phyloP scores from a whole-genome alignment of 2,113 vertebrate species.

The Galemys pyrenaicus region DNA sequence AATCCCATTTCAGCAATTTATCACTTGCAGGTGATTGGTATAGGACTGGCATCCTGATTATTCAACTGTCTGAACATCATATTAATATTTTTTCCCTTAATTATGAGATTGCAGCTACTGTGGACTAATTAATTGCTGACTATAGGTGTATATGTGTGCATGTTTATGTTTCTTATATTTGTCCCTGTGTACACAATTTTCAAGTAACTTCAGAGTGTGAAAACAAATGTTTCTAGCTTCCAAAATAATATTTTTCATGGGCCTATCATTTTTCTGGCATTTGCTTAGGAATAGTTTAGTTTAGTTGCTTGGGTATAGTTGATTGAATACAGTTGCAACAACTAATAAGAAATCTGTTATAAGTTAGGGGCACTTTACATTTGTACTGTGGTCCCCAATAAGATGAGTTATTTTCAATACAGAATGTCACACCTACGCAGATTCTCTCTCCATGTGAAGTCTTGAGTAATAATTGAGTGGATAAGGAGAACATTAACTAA shows the following conservation, averaged over 20 bases:
- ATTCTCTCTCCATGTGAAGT: not conserved
- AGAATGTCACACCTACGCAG: constrained; percentile 8
- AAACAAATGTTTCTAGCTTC: constrained; percentile 51
- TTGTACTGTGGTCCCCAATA: not conserved
- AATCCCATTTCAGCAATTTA: not conserved
- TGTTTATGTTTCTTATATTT: not conserved
- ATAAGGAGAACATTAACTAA: not conserved
- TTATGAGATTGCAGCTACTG: not conserved
- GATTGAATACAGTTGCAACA: constrained; percentile 74
- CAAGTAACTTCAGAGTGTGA: constrained; percentile 56
- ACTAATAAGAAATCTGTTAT: constrained; percentile 71
- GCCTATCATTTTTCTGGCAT: constrained; percentile 54
- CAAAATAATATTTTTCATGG: constrained; percentile 67
- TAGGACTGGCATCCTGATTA: not conserved
- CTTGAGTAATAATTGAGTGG: not conserved
- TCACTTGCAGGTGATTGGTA: not conserved
- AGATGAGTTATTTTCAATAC: constrained; percentile 2
- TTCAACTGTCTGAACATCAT: not conserved
- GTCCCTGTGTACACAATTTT: not conserved
- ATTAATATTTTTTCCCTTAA: not conserved
- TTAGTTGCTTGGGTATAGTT: constrained; percentile 69
- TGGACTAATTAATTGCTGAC: not conserved
- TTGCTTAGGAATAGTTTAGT: constrained; percentile 71
- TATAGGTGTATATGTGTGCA: not conserved
- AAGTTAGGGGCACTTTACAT: constrained; percentile 52